phyloP scores from a whole-genome alignment of 2,888 invertebrate genomes.

The Artemia sp. region DNA sequence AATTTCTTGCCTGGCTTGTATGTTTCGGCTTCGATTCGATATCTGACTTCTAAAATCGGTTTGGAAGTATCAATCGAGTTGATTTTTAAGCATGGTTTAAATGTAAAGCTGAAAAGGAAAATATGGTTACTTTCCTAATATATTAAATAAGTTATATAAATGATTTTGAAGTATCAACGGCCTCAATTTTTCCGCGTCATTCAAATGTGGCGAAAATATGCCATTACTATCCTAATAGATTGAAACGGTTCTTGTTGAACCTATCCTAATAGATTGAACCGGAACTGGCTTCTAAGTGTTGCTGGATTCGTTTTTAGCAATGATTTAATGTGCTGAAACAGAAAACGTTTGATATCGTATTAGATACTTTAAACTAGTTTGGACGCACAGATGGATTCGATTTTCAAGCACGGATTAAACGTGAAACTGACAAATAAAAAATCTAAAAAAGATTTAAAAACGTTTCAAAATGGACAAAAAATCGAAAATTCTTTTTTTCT shows the following conservation, averaged over 20 bases:
- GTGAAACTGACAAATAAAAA: constrained; percentile 45
- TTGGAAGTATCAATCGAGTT: constrained; percentile 37
- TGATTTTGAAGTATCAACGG: constrained; percentile 37
- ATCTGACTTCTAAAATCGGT: constrained; percentile 42
- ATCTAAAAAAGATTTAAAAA: too few relatives aligned
- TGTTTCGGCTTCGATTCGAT: constrained; percentile 65
- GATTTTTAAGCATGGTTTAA: constrained; percentile 62
- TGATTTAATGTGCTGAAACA: too few relatives aligned
- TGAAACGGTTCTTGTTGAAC: constrained; percentile 35
- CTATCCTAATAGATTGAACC: too few relatives aligned
- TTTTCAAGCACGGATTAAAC: constrained; percentile 65
- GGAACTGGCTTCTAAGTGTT: neutral
- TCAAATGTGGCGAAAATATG: constrained; percentile 39
- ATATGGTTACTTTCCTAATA: constrained; percentile 15
- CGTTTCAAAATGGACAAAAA: too few relatives aligned
- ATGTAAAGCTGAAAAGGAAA: constrained; percentile 44
- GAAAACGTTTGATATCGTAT: too few relatives aligned
- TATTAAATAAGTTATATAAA: constrained; percentile 39
- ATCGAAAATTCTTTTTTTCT: too few relatives aligned
- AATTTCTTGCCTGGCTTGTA: constrained; percentile 54
- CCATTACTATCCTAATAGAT: too few relatives aligned
- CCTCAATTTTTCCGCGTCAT: constrained; percentile 53
- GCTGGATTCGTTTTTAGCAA: neutral
- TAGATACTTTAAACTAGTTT: constrained; percentile 8
- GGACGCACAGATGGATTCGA: constrained; percentile 38